Evolutionary conservation across 2,888 invertebrate species (phyloP).

Genomic region (Gonocerus acuteangulatus): DNA sequence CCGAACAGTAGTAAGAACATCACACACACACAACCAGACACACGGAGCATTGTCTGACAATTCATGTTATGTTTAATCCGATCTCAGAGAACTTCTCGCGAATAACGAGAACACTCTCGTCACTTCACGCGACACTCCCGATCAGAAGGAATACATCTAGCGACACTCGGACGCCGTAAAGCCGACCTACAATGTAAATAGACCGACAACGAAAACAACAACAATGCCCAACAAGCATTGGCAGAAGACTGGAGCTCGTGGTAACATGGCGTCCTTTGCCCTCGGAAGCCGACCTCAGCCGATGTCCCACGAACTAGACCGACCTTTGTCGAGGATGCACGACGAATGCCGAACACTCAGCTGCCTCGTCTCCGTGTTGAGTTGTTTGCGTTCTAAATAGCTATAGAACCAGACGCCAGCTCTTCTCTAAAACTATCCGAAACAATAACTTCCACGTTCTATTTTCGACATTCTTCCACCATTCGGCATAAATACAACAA

Average conservation of each 20-base stretch:
- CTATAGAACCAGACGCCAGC: no score
- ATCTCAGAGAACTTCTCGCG: no score
- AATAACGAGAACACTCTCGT: no score
- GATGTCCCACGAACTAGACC: slow-evolving; percentile 23
- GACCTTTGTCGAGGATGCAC: slow-evolving; percentile 17
- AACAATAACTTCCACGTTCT: no score
- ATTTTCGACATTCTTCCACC: no score
- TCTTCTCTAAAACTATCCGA: no score
- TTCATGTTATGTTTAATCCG: no score
- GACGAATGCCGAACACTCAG: slow-evolving; percentile 4
- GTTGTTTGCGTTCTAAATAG: neutral
- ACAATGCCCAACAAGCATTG: neutral
- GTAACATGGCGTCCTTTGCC: slow-evolving; percentile 27
- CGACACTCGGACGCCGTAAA: no score
- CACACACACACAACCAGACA: neutral
- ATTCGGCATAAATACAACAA: no score
- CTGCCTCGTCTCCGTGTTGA: neutral
- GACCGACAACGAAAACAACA: no score
- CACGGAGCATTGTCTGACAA: neutral
- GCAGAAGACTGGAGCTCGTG: neutral
- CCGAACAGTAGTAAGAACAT: slow-evolving; percentile 11
- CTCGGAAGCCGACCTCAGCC: slow-evolving; percentile 27
- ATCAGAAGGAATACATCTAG: neutral
- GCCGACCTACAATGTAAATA: no score
- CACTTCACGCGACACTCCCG: no score